These are phyloP conservation scores for Diplodus puntazzo DNA, from an alignment of 2,797 vertebrate species.

Conservation along the genomic window DNA sequence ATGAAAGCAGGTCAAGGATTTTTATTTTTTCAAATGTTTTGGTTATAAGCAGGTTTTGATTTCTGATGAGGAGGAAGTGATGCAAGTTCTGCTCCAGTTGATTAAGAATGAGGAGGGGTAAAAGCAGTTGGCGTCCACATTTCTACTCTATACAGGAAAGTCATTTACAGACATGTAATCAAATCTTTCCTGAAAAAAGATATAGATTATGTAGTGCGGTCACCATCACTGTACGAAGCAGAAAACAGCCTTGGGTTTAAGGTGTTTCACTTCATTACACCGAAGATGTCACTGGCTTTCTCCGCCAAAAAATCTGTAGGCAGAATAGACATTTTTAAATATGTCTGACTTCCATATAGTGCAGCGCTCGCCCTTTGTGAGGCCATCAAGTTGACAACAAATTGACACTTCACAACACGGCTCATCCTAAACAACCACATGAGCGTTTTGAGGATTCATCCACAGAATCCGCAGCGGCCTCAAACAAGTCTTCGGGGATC, in stretches of 20 bases:
- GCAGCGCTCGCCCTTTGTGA: slow-evolving; percentile 38
- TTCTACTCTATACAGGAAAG: background rate
- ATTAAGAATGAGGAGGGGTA: background rate
- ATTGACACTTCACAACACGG: slow-evolving; percentile 58
- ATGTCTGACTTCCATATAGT: background rate
- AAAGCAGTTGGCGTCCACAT: background rate
- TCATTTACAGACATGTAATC: background rate
- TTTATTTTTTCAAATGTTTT: background rate
- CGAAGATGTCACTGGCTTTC: background rate
- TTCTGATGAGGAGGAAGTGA: background rate
- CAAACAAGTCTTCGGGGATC: slow-evolving; percentile 74
- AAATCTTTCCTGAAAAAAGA: background rate
- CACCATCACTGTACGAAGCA: background rate
- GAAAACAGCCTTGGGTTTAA: background rate
- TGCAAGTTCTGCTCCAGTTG: background rate
- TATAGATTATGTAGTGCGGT: no score
- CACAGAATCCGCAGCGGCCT: slow-evolving; percentile 65
- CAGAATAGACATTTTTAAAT: background rate
- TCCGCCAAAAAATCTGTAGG: background rate
- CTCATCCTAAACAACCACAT: slow-evolving; percentile 63
- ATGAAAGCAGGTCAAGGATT: background rate
- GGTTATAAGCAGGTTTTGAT: slow-evolving; percentile 1
- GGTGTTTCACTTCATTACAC: slow-evolving; percentile 6
- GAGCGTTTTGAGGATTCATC: slow-evolving; percentile 69
- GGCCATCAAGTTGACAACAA: slow-evolving; percentile 62